Base-by-base conservation (phyloP, 2,797 vertebrate genomes). In the Nannoperca australis region DNA sequence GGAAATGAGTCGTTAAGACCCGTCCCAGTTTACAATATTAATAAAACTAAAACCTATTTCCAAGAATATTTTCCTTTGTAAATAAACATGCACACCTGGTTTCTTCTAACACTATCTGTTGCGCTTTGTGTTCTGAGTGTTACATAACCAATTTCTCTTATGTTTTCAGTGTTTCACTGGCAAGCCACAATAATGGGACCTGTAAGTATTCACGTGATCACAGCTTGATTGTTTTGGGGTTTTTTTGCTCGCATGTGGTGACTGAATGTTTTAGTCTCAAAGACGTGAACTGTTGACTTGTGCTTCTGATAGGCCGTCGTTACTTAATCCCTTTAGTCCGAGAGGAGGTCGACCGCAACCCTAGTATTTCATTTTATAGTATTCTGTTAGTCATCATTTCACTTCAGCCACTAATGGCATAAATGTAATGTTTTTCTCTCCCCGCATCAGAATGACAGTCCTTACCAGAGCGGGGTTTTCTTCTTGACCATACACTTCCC, bases 401-500 rank as follows among this genome's bases (percentile, higher is more conserved):
- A 30, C 30, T 49, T 32, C 8, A 20, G 12, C 36, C 27, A 20
- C 11, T 36, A 90, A 90, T 66, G 91, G 93, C 86, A 95, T 56
- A 5, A 94, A 94, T 94, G 90, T 85, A 27, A 27, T 27, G 85
- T 90, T 93, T 93, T 88, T 94, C 77, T 93, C 88, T 76, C 9
- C 63, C 12, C 55, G 3, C 71, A 4, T 82, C 70, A 96, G 95
- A 96, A 95, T 85, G 96, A 96, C 94, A 96, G 96, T 94, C 96
- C 96, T 93, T 96, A 96, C 85, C 96, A 96, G 92, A 95, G 95
- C 71, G 96, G 96, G 85, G 96, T 96, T 89, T 96, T 96, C 93
- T 96, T 96, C 93, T 93, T 96, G 94, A 96, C 96, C 89, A 96
- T 96, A 92, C 96, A 96, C 92, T 96, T 96, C 84, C 95, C 95